phyloP scores from a whole-genome alignment of 2,113 vertebrate species.

The Microcebus jonahi region DNA sequence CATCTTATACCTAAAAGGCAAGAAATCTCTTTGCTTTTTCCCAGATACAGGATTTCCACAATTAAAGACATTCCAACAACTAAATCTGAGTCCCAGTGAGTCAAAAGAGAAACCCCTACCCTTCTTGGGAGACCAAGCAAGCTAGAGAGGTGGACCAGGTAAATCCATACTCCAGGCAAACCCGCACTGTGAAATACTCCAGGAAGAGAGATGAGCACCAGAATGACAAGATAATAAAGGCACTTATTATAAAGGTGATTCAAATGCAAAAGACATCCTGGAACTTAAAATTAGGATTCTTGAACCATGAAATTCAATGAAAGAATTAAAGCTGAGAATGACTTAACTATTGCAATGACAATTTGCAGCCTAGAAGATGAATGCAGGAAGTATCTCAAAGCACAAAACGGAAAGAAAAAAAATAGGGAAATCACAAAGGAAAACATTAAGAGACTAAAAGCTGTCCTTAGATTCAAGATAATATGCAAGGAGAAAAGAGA shows the following conservation, averaged over 20 bases:
- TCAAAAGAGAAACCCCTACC: background rate
- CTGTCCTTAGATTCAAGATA: background rate
- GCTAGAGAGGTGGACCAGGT: background rate
- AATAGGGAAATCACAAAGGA: background rate
- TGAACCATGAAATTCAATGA: background rate
- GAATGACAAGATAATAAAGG: background rate
- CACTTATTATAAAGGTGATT: background rate
- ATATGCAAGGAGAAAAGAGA: background rate
- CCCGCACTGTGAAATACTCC: too few species aligned
- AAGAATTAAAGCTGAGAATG: background rate
- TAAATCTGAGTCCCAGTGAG: background rate
- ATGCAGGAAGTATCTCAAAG: background rate
- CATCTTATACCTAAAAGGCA: background rate
- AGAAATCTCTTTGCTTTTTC: background rate
- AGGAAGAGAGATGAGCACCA: background rate
- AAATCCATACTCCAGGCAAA: too few species aligned
- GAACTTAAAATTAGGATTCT: background rate
- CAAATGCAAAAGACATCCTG: background rate
- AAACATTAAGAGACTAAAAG: background rate
- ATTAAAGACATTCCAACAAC: background rate
- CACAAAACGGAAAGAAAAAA: background rate
- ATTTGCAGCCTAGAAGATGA: background rate
- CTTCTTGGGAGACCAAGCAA: background rate
- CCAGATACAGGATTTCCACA: background rate
- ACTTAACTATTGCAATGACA: background rate